Conservation (phyloP, 2,113 vertebrate species). For the Elgaria multicarinata region DNA sequence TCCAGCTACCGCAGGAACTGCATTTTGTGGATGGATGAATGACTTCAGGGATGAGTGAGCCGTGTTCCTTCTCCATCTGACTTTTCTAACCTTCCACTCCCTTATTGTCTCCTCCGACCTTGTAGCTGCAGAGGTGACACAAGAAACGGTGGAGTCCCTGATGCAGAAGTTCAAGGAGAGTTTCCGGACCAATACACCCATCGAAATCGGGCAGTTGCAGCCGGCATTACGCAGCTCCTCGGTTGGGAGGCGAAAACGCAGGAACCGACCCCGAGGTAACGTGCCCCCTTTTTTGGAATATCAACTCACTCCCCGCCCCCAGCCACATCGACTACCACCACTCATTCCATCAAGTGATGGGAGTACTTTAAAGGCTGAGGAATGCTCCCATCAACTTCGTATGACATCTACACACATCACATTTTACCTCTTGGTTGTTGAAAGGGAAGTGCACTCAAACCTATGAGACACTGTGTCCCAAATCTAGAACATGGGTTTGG, state of each 20-base stretch:
- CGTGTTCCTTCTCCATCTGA: accelerated
- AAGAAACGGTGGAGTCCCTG: slow-evolving; percentile 93
- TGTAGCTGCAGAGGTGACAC: slow-evolving; percentile 85
- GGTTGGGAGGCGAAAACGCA: slow-evolving; percentile 85
- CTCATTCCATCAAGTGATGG: background rate
- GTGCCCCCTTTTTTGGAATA: accelerated
- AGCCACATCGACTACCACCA: background rate
- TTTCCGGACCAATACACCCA: slow-evolving; percentile 90
- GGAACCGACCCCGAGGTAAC: slow-evolving; percentile 89
- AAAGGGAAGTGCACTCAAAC: background rate
- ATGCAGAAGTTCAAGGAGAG: slow-evolving; percentile 98
- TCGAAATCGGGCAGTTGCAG: slow-evolving; percentile 92
- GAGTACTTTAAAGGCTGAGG: no score
- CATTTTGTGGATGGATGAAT: accelerated
- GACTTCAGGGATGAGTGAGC: accelerated
- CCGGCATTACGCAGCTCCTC: slow-evolving; percentile 85
- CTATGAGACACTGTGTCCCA: no score
- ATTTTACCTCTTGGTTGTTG: background rate
- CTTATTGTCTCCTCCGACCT: slow-evolving; percentile 18
- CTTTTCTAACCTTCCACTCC: slow-evolving; percentile 49
- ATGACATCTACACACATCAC: no score
- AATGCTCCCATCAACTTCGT: background rate
- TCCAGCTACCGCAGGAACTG: background rate
- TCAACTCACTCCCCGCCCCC: background rate
- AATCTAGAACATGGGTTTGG: no score